Conservation (phyloP, 2,797 vertebrate genomes). For the Lepidocolaptes lacrymiger region DNA sequence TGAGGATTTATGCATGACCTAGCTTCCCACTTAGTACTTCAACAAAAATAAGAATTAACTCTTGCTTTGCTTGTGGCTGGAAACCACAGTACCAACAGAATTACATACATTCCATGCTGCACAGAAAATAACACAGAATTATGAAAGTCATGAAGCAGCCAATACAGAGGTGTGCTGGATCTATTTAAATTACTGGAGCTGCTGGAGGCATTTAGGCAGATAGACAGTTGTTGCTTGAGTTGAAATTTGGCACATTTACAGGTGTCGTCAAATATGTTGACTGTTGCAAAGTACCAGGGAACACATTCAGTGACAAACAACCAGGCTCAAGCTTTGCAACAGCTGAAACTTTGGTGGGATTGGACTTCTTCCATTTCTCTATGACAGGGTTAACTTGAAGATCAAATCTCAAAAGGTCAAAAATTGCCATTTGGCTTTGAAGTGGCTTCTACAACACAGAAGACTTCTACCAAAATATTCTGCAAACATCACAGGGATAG, state of each 20-base stretch:
- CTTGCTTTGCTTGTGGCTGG: constrained; percentile 18
- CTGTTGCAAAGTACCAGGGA: neutral
- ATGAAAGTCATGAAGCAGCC: neutral
- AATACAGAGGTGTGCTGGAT: neutral
- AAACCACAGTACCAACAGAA: neutral
- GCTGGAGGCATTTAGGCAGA: neutral
- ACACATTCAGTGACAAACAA: rapidly evolving
- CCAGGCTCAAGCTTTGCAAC: neutral
- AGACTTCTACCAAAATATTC: neutral
- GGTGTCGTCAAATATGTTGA: neutral
- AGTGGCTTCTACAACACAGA: neutral
- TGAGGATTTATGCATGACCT: constrained; percentile 53
- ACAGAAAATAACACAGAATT: neutral
- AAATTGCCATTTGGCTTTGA: neutral
- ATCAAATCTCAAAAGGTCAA: neutral
- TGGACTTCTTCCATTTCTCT: neutral
- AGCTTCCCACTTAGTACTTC: constrained; percentile 52
- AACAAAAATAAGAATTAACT: constrained; percentile 58
- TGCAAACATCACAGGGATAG: neutral
- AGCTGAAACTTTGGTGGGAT: neutral
- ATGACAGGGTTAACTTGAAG: neutral
- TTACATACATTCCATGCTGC: neutral
- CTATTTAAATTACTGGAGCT: neutral
- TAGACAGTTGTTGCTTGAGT: neutral
- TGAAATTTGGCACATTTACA: neutral